phyloP scores from a whole-genome alignment of 2,113 vertebrate genomes.

The Xenopus laevis region DNA sequence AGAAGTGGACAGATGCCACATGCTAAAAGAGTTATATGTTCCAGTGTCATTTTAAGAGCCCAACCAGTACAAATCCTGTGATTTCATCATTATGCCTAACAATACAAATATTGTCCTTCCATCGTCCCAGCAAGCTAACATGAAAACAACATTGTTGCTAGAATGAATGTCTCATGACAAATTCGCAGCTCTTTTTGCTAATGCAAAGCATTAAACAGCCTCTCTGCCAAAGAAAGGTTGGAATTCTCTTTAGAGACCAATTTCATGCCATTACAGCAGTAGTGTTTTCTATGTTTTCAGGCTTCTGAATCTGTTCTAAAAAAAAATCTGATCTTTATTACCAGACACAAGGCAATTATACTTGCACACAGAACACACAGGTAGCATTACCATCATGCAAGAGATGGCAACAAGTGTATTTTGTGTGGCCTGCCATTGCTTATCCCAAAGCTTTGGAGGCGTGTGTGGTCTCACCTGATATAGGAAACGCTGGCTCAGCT shows the following conservation, averaged over 20 bases:
- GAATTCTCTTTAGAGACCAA: no score
- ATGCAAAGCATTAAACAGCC: no score
- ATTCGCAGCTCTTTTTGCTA: not conserved
- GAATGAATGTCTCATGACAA: not conserved
- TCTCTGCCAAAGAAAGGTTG: no score
- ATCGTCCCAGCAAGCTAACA: not conserved
- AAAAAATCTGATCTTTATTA: no score
- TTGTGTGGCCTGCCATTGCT: no score
- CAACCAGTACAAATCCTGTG: not conserved
- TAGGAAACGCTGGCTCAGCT: conserved; percentile 96
- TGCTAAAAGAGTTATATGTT: not conserved
- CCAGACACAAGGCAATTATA: no score
- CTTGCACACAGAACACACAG: no score
- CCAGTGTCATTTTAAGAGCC: not conserved
- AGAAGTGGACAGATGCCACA: not conserved
- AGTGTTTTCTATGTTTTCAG: no score
- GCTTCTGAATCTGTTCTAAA: no score
- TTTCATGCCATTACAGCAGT: no score
- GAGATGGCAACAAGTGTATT: no score
- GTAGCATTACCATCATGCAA: not conserved
- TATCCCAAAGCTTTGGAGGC: no score
- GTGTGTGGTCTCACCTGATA: conserved; percentile 78
- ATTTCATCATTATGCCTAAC: not conserved
- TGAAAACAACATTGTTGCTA: not conserved
- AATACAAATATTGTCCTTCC: not conserved